phyloP scores from a whole-genome alignment of 2,113 vertebrate genomes.

The Naja naja region DNA sequence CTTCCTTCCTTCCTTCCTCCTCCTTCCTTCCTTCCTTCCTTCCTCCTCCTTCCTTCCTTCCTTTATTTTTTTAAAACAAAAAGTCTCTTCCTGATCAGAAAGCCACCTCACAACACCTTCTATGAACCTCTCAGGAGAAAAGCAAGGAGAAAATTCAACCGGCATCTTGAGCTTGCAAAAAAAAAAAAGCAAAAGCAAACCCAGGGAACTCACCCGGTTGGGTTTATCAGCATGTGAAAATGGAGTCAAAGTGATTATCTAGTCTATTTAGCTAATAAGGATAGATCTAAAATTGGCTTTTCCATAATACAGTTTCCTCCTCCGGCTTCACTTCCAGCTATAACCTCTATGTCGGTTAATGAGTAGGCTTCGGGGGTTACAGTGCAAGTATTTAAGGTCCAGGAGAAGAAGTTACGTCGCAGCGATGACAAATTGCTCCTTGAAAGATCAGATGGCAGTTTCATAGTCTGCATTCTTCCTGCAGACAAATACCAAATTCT shows the following conservation, averaged over 20 bases:
- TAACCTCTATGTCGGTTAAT: background rate
- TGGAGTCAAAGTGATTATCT: background rate
- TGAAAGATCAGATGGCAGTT: background rate
- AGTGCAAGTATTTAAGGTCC: background rate
- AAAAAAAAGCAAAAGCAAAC: background rate
- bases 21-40: no score
- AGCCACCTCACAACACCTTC: background rate
- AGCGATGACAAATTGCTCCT: background rate
- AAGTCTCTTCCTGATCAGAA: background rate
- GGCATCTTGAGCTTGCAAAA: background rate
- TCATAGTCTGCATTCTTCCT: background rate
- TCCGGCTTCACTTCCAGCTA: background rate
- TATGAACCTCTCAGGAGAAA: background rate
- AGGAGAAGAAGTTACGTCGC: accelerated
- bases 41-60: no score
- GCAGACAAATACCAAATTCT: background rate
- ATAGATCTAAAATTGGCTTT: background rate
- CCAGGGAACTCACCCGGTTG: background rate
- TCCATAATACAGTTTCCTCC: background rate
- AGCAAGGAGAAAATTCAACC: background rate
- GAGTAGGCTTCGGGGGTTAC: background rate
- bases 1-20: no score
- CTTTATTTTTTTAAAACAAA: no score
- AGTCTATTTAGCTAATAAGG: background rate
- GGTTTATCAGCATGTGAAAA: background rate